phyloP scores from a whole-genome alignment of 92 coral and sea anemone species.

The Plumapathes pennacea region DNA sequence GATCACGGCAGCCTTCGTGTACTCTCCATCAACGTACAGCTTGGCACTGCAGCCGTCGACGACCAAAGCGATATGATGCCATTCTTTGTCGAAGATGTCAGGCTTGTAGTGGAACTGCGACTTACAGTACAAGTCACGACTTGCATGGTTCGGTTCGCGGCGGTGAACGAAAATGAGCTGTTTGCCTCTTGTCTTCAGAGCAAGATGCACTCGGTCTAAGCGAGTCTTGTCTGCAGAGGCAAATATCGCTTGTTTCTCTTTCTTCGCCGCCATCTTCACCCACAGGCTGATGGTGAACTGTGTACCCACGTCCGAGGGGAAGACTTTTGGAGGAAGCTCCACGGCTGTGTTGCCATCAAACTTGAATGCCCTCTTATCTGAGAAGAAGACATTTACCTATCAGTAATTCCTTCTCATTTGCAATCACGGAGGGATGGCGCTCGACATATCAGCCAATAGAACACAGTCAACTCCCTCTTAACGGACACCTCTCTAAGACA shows the following conservation, averaged over 20 bases:
- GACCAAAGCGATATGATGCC: constrained; percentile 84
- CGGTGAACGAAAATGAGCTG: constrained; percentile 77
- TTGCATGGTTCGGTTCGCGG: constrained; percentile 71
- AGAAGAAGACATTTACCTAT: no score
- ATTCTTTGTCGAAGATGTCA: constrained; percentile 63
- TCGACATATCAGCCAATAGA: no score
- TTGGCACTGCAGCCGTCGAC: constrained; percentile 66
- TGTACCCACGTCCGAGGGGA: constrained; percentile 72
- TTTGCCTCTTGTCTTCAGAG: constrained; percentile 54
- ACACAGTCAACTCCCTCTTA: no score
- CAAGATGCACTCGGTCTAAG: constrained; percentile 88
- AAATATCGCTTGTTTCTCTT: constrained; percentile 70
- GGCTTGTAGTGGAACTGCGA: constrained; percentile 75
- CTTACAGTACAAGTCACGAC: constrained; percentile 68
- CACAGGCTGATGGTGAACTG: constrained; percentile 84
- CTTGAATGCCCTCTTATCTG: constrained; percentile 58
- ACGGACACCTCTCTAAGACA: no score
- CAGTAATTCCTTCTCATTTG: no score
- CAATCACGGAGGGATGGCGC: no score
- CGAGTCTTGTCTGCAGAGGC: constrained; percentile 72
- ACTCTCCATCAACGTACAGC: constrained; percentile 61
- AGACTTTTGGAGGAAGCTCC: constrained; percentile 55
- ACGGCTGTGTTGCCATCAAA: constrained; percentile 77
- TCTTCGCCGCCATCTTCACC: constrained; percentile 54
- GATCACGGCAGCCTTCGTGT: constrained; percentile 14